Evolutionary conservation across 2,113 vertebrate species (phyloP), one percentile per base, ranked within the genome.

Genomic region (Thamnophis sirtalis): DNA sequence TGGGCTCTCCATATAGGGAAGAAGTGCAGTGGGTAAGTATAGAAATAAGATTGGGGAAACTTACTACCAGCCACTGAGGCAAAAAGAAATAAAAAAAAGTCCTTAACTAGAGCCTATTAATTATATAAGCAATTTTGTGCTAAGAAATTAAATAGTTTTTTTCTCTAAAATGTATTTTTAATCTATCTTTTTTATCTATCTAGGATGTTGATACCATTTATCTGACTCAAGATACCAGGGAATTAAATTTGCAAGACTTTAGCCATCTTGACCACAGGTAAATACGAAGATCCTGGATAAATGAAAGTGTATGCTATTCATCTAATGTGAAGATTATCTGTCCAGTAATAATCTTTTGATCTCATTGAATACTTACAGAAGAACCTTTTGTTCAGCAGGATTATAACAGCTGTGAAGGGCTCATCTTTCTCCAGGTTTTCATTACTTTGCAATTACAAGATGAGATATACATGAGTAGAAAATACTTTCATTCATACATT

Each of bases 171-270:
- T 53, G 8, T 54, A 2, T 89, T 95, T 43, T 43, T 43, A 73
- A 73, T 84, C 0, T 90, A 43, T 93, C 3, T 93, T 0, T 93
- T 0, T 95, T 96, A 96, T 95, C 90, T 53, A 10, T 93, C 95
- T 93, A 99, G 99, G 99, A 99, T 90, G 99, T 99, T 9, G 99
- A 99, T 96, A 99, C 99, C 0, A 99, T 99, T 96, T 99, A 99
- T 96, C 97, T 99, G 96, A 99, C 98, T 5, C 99, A 99, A 97
- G 99, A 99, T 96, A 99, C 98, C 53, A 97, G 98, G 93, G 99
- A 99, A 87, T 88, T 99, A 94, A 99, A 99, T 96, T 97, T 99
- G 84, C 99, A 99, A 95, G 99, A 99, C 94, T 99, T 99, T 95
- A 99, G 98, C 96, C 99, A 99, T 94, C 98, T 99, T 92, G 99